Percentiles rank a stretch among this genome's conserved stretches.
Evolutionary conservation across 2,888 invertebrate species (phyloP).

Genomic region (Rugalucina vietnamica): DNA sequence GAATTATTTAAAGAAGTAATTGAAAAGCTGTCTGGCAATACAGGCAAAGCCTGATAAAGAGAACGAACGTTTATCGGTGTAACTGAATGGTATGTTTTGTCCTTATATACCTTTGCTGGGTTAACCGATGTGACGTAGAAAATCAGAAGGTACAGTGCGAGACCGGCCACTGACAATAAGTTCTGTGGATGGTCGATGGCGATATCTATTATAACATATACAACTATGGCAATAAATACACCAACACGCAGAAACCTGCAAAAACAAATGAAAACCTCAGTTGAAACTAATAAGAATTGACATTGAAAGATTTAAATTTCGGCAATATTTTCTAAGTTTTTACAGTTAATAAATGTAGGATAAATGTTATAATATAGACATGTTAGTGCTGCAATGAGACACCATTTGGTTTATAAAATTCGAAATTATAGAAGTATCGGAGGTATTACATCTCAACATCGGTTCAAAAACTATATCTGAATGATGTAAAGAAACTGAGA

Average conservation of each 20-base stretch:
- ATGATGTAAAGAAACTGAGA: too few species aligned
- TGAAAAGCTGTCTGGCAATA: too few species aligned
- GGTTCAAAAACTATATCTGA: too few species aligned
- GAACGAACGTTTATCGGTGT: too few species aligned
- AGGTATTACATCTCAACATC: too few species aligned
- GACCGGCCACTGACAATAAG: not conserved
- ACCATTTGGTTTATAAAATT: too few species aligned
- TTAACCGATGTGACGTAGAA: not conserved
- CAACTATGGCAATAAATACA: not conserved
- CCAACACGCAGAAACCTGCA: not conserved
- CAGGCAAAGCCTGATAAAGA: too few species aligned
- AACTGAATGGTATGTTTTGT: too few species aligned
- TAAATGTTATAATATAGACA: not conserved
- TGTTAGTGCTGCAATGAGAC: too few species aligned
- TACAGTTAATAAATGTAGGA: not conserved
- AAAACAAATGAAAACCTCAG: not conserved
- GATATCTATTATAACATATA: not conserved
- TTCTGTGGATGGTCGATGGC: not conserved
- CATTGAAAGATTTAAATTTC: not conserved
- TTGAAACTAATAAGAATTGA: not conserved
- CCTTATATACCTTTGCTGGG: not conserved
- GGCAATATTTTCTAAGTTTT: not conserved
- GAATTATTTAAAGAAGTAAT: too few species aligned
- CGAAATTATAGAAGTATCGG: too few species aligned
- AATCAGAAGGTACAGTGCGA: not conserved